Evolutionary conservation across 2,888 invertebrate species (phyloP).

Genomic region (Rotaria magnacalcarata): DNA sequence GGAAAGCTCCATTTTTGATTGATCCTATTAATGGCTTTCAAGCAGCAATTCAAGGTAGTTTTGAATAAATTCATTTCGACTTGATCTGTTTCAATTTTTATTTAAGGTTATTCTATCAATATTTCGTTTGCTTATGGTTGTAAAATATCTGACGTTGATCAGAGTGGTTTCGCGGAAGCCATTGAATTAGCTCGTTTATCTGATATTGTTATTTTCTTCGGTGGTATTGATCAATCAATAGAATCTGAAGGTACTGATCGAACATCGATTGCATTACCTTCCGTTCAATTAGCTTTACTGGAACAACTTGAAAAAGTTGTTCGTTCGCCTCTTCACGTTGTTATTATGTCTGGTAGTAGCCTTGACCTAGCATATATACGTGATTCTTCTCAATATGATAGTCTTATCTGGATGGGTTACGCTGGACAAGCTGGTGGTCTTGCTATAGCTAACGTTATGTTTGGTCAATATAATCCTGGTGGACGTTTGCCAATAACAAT

Average conservation of each 20-base stretch:
- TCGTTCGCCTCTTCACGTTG: slow-evolving; percentile 4
- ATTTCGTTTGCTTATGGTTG: neutral
- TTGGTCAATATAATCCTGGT: slow-evolving; percentile 29
- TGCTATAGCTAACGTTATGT: slow-evolving; percentile 24
- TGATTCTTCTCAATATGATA: neutral
- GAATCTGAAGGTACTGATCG: slow-evolving; percentile 31
- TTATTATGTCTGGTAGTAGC: slow-evolving; percentile 26
- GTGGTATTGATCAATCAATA: slow-evolving; percentile 2
- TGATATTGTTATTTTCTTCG: slow-evolving; percentile 27
- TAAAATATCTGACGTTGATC: neutral
- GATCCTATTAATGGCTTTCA: neutral
- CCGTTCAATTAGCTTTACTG: neutral
- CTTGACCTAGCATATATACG: slow-evolving; percentile 22
- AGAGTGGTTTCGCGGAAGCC: slow-evolving; percentile 9
- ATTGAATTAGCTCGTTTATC: slow-evolving; percentile 14
- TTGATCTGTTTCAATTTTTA: neutral
- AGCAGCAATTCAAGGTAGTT: neutral
- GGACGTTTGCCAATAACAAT: slow-evolving; percentile 33
- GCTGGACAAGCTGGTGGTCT: slow-evolving; percentile 27
- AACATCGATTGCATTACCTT: slow-evolving; percentile 12
- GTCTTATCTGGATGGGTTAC: slow-evolving; percentile 36
- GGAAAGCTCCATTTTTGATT: slow-evolving; percentile 6
- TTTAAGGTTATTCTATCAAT: slow-evolving; percentile 21
- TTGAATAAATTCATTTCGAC: neutral
- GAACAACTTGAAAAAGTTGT: slow-evolving; percentile 6